Base-by-base conservation (phyloP, 1,140 invertebrate species). In the Aphis craccivora region DNA sequence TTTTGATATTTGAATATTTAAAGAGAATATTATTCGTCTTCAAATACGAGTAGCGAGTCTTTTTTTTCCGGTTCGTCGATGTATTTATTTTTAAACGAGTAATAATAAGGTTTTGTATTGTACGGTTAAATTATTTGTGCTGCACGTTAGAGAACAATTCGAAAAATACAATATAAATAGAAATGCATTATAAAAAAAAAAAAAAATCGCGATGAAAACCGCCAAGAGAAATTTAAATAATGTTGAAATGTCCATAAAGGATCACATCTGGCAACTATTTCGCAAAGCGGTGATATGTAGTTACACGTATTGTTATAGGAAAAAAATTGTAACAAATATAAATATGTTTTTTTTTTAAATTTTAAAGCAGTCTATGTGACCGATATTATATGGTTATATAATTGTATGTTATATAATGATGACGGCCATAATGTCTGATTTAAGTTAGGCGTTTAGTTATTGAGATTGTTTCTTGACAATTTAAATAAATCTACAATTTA, bases 151-250 rank as follows among this genome's bases (percentile, higher is more conserved):
- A 76, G 60, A 76, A 87, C 84, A 87, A 87, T 87, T 87, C 84
- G 25, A 87, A 25, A 86, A 87, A 45, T 45, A 45, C 25, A 87
- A n/a, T 87, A 87, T 30, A 87, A 87, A 87, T 87, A n/a, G 43
- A 87, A 84, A 84, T 87, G 20, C 43, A n/a, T 87, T 45, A 30
- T n/a, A 87, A 48, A 87, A 48, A 86, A 45, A 45, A 67, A 67
- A 67, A 45, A 45, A 76, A 76, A 76, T 76, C 30, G n/a, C 14
- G 30, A n/a, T 76, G 60, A 76, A 76, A 76, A 87, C 43, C 43
- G 35, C 22, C 25, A 87, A 87, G 84, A 45, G 84, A 87, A 87
- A 87, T 87, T 87, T 45, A 87, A 87, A 87, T 87, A 87, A 87
- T 87, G 84, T 87, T 45, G 60, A 76, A 76, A 76, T 76, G 60